These are phyloP conservation scores for Spisula solida DNA, from an alignment of 2,888 invertebrate species.

Conservation along the genomic window DNA sequence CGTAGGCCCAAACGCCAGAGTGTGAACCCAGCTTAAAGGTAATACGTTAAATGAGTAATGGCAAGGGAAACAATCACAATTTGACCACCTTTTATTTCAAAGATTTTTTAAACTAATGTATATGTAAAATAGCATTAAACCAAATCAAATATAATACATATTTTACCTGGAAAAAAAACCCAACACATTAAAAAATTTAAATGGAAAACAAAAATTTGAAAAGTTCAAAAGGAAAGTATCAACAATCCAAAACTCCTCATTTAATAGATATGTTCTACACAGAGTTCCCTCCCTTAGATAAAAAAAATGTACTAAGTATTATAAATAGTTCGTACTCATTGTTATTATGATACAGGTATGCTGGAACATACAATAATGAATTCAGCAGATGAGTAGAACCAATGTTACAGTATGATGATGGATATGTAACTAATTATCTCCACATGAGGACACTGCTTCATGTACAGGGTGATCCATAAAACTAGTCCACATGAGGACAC, in stretches of 20 bases:
- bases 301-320: background rate
- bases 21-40: no score
- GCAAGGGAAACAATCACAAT: no score
- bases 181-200: background rate
- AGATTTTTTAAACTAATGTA: no score
- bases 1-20: no score
- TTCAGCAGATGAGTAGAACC: background rate
- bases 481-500: no score
- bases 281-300: conserved; percentile 1
- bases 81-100: no score
- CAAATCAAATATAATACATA: no score
- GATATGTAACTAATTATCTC: conserved; percentile 9
- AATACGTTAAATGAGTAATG: no score
- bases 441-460: background rate
- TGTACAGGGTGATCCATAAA: no score
- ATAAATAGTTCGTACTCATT: background rate
- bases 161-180: background rate
- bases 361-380: background rate
- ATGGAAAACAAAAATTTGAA: background rate
- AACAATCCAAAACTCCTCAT: background rate
- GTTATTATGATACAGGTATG: background rate
- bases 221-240: background rate
- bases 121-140: no score
- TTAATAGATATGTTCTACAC: background rate
- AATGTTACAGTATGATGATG: background rate